Evolutionary conservation across 1,140 invertebrate genomes (phyloP).

Genomic region (Hermatobates lingyangjiaoensis): DNA sequence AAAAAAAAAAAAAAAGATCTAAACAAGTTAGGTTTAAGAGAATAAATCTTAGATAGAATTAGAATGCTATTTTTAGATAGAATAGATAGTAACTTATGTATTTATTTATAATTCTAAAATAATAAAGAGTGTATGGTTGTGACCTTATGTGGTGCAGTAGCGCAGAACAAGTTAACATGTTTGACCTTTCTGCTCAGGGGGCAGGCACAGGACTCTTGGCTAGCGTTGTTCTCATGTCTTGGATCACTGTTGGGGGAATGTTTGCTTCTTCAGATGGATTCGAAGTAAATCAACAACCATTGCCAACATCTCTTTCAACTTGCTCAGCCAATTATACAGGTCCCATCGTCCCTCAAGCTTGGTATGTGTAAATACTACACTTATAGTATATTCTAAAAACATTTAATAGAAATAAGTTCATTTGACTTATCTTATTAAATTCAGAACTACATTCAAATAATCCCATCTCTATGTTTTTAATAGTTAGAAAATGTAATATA

Average conservation of each 20-base stretch:
- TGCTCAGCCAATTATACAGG: not conserved
- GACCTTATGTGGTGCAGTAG: no score
- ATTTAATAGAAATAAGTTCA: no score
- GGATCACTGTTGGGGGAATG: not conserved
- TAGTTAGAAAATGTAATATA: not conserved
- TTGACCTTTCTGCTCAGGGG: slow-evolving; percentile 2
- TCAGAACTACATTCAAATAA: not conserved
- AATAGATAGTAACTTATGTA: no score
- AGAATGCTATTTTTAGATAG: no score
- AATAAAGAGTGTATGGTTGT: no score
- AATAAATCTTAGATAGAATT: no score
- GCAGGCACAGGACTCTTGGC: not conserved
- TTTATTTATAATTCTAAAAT: no score
- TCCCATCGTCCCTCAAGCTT: not conserved
- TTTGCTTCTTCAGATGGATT: not conserved
- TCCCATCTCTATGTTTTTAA: not conserved
- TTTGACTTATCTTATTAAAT: not conserved
- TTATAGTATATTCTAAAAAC: not conserved
- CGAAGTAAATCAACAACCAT: not conserved
- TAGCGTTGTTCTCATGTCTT: not conserved
- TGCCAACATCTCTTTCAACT: not conserved
- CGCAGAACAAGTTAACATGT: no score
- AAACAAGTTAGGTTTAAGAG: no score
- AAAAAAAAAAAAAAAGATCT: no score
- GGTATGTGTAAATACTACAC: not conserved